Base-by-base conservation (phyloP, 1,140 invertebrate genomes). In the Campoletis sonorensis region DNA sequence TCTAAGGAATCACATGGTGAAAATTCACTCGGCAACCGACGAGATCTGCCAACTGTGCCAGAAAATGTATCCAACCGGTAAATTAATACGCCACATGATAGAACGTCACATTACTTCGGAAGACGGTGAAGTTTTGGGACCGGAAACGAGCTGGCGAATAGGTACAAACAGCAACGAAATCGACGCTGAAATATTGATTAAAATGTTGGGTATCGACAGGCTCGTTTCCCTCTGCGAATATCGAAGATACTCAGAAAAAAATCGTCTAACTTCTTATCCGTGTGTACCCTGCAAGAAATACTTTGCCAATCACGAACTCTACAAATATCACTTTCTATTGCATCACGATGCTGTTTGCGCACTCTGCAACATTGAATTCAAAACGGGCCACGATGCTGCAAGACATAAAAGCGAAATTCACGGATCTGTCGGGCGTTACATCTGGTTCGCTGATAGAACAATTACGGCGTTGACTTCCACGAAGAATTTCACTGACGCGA, bases 31-130 rank as follows among this genome's bases (percentile, higher is more conserved):
- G 4, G 58, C 70, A 0, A 64, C 71, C 13, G 84, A 79, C 15
- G 82, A 83, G 13, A 82, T 84, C 64, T 86, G 85, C 33, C 82
- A 83, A 26, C 80, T 85, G 4, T 86, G 85, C 40, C 79, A 84
- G n/a, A 77, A 82, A 3, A 78, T 85, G 33, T 79, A 84, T 13
- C 58, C 83, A n/a, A 81, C 79, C 13, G 83, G 82, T 18, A 83
- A 77, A 51, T 75, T 84, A 26, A 77, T 84, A 37, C 83, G 84
- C 15, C 85, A 86, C 37, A 84, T 86, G 79, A 70, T 85, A 10
- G 84, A 86, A 15, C 54, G 83, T 45, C 85, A 86, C 40, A 80
- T 86, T 5, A 80, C 61, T 5, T 73, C 77, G 5, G 73, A 80
- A 37, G 83, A 84, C 18, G 79, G 54, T 37, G 79, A 71, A 16